Conservation (phyloP, 2,888 invertebrate species). For the Volucella bombylans region DNA sequence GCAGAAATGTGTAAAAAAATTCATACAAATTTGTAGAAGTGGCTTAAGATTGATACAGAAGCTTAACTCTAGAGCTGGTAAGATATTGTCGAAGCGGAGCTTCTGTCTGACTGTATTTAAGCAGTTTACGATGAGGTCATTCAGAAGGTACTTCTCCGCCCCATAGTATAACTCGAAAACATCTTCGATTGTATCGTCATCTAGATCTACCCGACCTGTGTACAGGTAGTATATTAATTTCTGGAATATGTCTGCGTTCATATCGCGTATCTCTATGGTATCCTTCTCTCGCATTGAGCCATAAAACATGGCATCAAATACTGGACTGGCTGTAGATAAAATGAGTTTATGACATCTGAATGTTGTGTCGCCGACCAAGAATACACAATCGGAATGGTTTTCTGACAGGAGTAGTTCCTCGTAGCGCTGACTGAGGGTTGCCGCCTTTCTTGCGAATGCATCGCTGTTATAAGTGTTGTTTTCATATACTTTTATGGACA, state of each 20-base stretch:
- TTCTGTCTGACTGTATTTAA: conserved; percentile 79
- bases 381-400: conserved; percentile 81
- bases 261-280: conserved; percentile 83
- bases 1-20: conserved; percentile 81
- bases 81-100: conserved; percentile 80
- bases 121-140: conserved; percentile 78
- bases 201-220: conserved; percentile 78
- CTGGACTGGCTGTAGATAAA: conserved; percentile 92
- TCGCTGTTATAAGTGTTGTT: conserved; percentile 38
- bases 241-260: conserved; percentile 81
- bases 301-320: conserved; percentile 94
- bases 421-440: conserved; percentile 78
- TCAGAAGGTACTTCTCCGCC: conserved; percentile 81
- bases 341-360: conserved; percentile 91
- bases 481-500: conserved; percentile 66
- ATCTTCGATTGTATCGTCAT: conserved; percentile 78
- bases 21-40: conserved; percentile 78
- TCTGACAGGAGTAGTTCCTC: conserved; percentile 78
- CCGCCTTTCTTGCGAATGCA: conserved; percentile 56
- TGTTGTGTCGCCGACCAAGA: conserved; percentile 80
- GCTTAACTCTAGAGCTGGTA: conserved; percentile 80
- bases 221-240: conserved; percentile 81
- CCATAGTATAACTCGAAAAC: conserved; percentile 81
- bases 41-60: conserved; percentile 80
- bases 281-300: conserved; percentile 84